Percentiles rank a stretch among this genome's conserved stretches.
phyloP scores from a whole-genome alignment of 2,113 vertebrate genomes.

The Urocolius indicus region DNA sequence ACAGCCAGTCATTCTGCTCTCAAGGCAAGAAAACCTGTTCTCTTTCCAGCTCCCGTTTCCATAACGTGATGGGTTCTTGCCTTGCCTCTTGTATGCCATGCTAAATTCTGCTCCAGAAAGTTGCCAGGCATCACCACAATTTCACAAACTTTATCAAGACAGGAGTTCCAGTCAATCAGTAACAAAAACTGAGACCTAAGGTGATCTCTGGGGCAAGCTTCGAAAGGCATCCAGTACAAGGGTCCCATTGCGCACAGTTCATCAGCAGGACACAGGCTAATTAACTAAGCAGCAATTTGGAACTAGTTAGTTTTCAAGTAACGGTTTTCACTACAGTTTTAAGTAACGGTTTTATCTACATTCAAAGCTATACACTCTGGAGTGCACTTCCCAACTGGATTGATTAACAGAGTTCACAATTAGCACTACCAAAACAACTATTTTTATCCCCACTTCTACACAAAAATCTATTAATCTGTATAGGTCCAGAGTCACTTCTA shows the following conservation, averaged over 20 bases:
- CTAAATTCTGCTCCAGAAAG: neutral
- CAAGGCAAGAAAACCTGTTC: constrained; percentile 10
- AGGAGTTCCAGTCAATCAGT: neutral
- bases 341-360: neutral
- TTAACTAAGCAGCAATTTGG: constrained; percentile 64
- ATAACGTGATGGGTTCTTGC: neutral
- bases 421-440: neutral
- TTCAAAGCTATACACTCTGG: neutral
- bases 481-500: neutral
- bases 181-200: neutral
- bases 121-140: neutral
- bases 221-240: neutral
- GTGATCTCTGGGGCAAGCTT: constrained; percentile 17
- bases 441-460: neutral
- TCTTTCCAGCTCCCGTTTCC: neutral
- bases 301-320: constrained; percentile 35
- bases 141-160: neutral
- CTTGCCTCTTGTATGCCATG: neutral
- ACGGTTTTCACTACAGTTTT: neutral
- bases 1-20: neutral
- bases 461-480: neutral
- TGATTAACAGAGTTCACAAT: neutral
- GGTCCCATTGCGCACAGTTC: constrained; percentile 57
- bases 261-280: constrained; percentile 59
- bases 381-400: neutral